phyloP scores from a whole-genome alignment of 2,888 invertebrate genomes.

The Frankliniella intonsa region DNA sequence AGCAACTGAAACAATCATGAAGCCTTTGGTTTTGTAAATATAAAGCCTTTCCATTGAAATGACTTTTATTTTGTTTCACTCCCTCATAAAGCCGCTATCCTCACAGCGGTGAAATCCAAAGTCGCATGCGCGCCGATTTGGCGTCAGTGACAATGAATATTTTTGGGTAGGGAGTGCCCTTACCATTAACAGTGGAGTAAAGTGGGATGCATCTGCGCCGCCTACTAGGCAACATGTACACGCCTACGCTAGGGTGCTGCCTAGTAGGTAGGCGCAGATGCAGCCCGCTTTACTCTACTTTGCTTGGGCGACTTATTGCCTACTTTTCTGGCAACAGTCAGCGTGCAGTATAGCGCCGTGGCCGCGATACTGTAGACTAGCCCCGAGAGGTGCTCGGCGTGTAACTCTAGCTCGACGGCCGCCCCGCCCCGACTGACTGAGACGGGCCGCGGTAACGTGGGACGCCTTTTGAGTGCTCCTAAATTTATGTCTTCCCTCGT shows the following conservation, averaged over 20 bases:
- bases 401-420: not conserved
- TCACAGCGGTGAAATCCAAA: not conserved
- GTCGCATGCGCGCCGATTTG: no score
- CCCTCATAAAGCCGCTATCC: not conserved
- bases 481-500: conserved; percentile 18
- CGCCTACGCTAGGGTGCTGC: no score
- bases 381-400: not conserved
- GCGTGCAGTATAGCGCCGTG: no score
- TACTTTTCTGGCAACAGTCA: no score
- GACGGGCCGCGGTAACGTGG: not conserved
- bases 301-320: no score
- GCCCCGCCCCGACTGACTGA: not conserved
- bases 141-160: no score
- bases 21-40: conserved; percentile 25
- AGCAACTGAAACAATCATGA: conserved; percentile 18
- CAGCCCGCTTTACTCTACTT: no score
- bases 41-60: not conserved
- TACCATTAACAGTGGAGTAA: no score
- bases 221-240: no score
- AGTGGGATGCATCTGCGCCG: no score
- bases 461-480: conserved; percentile 21
- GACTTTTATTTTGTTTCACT: not conserved
- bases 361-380: not conserved
- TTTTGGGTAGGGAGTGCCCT: no score
- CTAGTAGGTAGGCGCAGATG: no score